phyloP scores from a whole-genome alignment of 2,888 invertebrate genomes.

The Tanypteryx hageni region DNA sequence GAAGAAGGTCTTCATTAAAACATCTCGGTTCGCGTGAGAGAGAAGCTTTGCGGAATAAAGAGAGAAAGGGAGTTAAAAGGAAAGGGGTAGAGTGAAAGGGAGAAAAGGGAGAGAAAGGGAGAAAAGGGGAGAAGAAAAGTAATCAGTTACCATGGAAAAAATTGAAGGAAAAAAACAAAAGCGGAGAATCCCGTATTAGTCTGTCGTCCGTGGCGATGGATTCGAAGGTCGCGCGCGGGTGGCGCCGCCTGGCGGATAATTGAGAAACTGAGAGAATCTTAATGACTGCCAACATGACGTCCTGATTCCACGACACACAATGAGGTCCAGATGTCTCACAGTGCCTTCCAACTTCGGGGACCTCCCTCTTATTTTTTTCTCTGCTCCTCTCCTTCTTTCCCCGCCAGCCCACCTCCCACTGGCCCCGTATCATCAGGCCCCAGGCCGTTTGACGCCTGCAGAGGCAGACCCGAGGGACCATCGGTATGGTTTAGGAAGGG shows the following conservation, averaged over 20 bases:
- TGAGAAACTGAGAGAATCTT: slow-evolving; percentile 26
- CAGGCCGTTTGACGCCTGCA: slow-evolving; percentile 7
- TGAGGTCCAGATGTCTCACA: background rate
- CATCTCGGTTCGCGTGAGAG: background rate
- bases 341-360: too few species aligned
- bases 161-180: background rate
- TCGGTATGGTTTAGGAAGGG: background rate
- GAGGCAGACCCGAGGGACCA: background rate
- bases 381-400: background rate
- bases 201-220: background rate
- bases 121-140: background rate
- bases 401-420: background rate
- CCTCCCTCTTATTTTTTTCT: too few species aligned
- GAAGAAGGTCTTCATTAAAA: background rate
- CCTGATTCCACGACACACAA: background rate
- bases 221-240: slow-evolving; percentile 15
- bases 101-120: too few species aligned
- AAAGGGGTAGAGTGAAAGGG: too few species aligned
- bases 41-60: too few species aligned
- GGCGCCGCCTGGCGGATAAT: slow-evolving; percentile 42
- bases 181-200: background rate
- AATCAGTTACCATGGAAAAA: slow-evolving; percentile 18
- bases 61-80: too few species aligned
- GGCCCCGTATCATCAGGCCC: background rate
- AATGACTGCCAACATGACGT: slow-evolving; percentile 22